A percentile compares a stretch with the other conserved stretches of the same genome.
Evolutionary conservation across 2,113 vertebrate species (phyloP).

Genomic region (Eudyptes chrysolophus): DNA sequence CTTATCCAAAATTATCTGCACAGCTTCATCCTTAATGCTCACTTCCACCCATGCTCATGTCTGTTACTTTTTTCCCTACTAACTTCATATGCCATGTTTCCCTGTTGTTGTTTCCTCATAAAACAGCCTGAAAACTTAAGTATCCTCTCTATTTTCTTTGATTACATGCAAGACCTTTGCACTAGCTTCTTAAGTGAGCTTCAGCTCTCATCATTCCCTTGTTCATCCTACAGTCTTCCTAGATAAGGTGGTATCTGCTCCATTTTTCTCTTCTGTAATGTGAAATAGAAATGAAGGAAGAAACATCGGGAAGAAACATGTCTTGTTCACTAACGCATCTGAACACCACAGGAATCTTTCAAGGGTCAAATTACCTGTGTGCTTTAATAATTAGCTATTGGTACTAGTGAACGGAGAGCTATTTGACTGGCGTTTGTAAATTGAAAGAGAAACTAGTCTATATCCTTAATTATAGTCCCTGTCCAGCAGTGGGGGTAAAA

Average conservation of each 20-base stretch:
- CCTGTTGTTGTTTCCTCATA: neutral
- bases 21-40: neutral
- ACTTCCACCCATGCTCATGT: neutral
- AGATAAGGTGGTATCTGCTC: neutral
- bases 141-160: neutral
- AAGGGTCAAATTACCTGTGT: neutral
- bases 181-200: neutral
- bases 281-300: neutral
- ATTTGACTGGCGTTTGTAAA: neutral
- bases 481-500: neutral
- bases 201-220: neutral
- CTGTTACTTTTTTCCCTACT: neutral
- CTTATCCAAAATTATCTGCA: neutral
- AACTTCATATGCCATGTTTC: neutral
- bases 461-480: neutral
- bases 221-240: neutral
- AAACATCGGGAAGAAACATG: neutral
- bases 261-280: neutral
- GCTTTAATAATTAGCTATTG: neutral
- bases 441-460: neutral
- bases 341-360: neutral
- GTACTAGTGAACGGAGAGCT: neutral
- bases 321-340: neutral
- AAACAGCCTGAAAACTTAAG: neutral
- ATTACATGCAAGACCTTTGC: neutral